Evolutionary conservation across 2,888 invertebrate genomes (phyloP), one percentile per base, ranked within the genome.

Genomic region (Nemapogon koenigi): DNA sequence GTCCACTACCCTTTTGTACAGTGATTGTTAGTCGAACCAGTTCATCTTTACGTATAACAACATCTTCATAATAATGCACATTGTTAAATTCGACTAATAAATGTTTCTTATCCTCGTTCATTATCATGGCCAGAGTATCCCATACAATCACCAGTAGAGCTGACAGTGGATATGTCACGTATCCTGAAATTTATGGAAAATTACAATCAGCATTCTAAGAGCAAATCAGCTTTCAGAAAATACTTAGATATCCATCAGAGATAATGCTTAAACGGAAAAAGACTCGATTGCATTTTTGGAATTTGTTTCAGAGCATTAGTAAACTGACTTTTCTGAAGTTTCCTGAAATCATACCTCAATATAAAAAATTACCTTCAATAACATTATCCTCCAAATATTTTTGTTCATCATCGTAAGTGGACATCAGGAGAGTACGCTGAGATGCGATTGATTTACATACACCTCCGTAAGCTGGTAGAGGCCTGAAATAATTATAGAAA

Each of bases 351-450:
- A n/a, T n/a, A n/a, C n/a, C n/a, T n/a, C n/a, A n/a, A n/a, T 13
- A 29, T 11, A 29, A 29, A 14, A 14, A 40, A 78, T 83, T 61
- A 72, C 90, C 90, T 61, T 91, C 90, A 43, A 91, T 87, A 15
- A 82, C 65, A 51, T 91, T 91, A 2, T 87, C 89, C 15, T 61
- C 53, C 46, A 89, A 62, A 49, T 79, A 89, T 25, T 82, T 78
- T 47, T 72, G 80, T 40, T 81, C 72, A 31, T 83, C 82, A 43
- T 82, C 81, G 10, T 52, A 49, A 2, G 81, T 47, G 4, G 66
- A 59, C 1, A 85, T 50, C 2, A 58, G 46, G 13, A 82, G 58
- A 1, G 54, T 46, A 27, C 81, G 62, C 43, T 84, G 83, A 0
- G 82, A 81, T 10, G 78, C 75, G 2, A 66, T 65, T 6, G 73